Evolutionary conservation across 1,140 invertebrate species (phyloP).

Genomic region (Trichonephila clavipes): DNA sequence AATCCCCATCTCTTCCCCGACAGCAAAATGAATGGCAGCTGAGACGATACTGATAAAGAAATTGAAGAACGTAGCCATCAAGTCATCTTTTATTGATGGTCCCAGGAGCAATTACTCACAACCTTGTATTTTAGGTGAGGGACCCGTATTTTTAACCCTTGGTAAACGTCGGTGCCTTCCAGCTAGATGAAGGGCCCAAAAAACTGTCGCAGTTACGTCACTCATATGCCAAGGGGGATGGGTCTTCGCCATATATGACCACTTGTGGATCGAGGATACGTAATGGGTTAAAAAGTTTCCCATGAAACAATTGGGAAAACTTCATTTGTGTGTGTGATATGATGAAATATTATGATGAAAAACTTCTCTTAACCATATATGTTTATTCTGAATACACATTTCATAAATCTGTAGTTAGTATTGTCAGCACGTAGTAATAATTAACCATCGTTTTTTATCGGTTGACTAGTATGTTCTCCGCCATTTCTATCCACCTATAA

Average conservation of each 20-base stretch:
- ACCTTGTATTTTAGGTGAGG: constrained; percentile 68
- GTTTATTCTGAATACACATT: neutral
- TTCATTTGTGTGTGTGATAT: neutral
- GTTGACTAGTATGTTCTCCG: neutral
- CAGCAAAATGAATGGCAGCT: constrained; percentile 65
- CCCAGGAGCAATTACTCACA: constrained; percentile 66
- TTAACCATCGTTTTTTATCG: no score
- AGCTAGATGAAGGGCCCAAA: constrained; percentile 3
- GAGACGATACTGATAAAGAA: constrained; percentile 60
- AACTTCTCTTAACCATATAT: neutral
- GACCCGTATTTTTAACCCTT: constrained; percentile 64
- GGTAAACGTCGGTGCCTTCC: constrained; percentile 25
- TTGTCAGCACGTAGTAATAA: neutral
- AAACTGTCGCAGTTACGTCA: neutral
- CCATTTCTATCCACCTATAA: neutral
- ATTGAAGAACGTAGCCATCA: constrained; percentile 55
- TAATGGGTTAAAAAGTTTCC: neutral
- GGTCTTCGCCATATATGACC: constrained; percentile 12
- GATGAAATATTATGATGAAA: neutral
- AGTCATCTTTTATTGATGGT: constrained; percentile 65
- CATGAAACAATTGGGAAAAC: neutral
- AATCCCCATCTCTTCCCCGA: neutral
- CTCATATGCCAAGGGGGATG: neutral
- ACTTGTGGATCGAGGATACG: neutral
- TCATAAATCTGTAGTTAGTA: neutral